Conservation (phyloP, 2,113 vertebrate genomes). For the Albula glossodonta region DNA sequence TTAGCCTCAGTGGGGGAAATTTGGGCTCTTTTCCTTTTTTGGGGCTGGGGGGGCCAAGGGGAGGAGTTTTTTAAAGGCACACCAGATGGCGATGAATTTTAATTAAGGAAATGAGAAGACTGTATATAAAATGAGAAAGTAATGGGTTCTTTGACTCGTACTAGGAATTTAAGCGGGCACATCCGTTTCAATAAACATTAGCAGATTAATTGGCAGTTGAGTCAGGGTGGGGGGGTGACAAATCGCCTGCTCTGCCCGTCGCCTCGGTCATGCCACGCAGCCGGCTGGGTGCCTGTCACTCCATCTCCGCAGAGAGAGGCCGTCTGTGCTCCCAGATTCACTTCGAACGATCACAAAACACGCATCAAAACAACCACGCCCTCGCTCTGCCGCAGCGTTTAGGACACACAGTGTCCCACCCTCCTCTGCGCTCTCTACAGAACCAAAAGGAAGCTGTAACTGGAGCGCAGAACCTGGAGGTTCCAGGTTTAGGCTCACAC, state of each 20-base stretch:
- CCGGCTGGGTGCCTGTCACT: background rate
- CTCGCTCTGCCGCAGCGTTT: slow-evolving; percentile 7
- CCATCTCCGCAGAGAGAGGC: background rate
- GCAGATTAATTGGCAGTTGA: slow-evolving; percentile 73
- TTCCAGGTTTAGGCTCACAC: slow-evolving; percentile 32
- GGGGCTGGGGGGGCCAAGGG: background rate
- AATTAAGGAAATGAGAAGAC: slow-evolving; percentile 71
- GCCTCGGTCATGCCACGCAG: background rate
- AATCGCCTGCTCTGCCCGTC: slow-evolving; percentile 18
- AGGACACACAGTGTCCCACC: slow-evolving; percentile 17
- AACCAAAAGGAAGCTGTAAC: slow-evolving; percentile 42
- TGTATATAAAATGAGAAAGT: slow-evolving; percentile 61
- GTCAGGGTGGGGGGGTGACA: slow-evolving; percentile 7
- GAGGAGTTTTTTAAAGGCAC: slow-evolving; percentile 57
- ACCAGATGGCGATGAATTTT: slow-evolving; percentile 76
- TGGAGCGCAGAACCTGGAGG: slow-evolving; percentile 16
- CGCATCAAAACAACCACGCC: slow-evolving; percentile 32
- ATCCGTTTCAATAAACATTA: slow-evolving; percentile 76
- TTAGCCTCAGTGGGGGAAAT: slow-evolving; percentile 44
- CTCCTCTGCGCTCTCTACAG: background rate
- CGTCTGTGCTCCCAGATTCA: background rate
- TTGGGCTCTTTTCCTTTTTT: slow-evolving; percentile 24
- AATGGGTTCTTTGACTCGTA: slow-evolving; percentile 70
- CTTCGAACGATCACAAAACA: slow-evolving; percentile 16
- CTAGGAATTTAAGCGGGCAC: slow-evolving; percentile 71